phyloP scores from a whole-genome alignment of 2,113 vertebrate genomes.

The Diadophis punctatus region DNA sequence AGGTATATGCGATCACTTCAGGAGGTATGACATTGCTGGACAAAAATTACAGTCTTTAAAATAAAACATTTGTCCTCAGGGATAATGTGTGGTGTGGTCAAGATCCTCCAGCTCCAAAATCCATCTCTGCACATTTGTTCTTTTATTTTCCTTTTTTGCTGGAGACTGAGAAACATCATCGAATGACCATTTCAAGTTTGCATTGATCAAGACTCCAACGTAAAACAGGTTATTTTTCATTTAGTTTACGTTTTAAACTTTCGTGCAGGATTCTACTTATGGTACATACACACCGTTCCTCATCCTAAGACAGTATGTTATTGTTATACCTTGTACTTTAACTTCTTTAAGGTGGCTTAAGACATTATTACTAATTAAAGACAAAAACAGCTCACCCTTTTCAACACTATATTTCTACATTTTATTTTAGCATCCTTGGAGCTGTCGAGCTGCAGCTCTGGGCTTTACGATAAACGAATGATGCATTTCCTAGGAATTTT shows the following conservation, averaged over 20 bases:
- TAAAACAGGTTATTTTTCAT: background rate
- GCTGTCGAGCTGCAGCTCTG: background rate
- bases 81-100: background rate
- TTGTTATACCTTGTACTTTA: too few relatives aligned
- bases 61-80: background rate
- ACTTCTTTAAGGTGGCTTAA: background rate
- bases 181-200: background rate
- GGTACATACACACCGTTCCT: background rate
- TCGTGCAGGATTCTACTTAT: background rate
- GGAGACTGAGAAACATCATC: background rate
- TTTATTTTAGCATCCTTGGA: background rate
- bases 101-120: background rate
- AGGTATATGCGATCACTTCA: background rate
- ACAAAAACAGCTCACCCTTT: background rate
- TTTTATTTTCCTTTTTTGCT: background rate
- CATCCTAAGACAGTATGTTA: background rate
- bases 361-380: background rate
- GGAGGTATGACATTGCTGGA: background rate
- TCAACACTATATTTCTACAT: background rate
- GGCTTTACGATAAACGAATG: background rate
- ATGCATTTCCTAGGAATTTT: background rate
- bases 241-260: background rate
- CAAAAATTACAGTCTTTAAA: background rate
- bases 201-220: background rate
- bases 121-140: background rate